phyloP scores from a whole-genome alignment of 2,888 invertebrate species.

The Odontomyia ornata region DNA sequence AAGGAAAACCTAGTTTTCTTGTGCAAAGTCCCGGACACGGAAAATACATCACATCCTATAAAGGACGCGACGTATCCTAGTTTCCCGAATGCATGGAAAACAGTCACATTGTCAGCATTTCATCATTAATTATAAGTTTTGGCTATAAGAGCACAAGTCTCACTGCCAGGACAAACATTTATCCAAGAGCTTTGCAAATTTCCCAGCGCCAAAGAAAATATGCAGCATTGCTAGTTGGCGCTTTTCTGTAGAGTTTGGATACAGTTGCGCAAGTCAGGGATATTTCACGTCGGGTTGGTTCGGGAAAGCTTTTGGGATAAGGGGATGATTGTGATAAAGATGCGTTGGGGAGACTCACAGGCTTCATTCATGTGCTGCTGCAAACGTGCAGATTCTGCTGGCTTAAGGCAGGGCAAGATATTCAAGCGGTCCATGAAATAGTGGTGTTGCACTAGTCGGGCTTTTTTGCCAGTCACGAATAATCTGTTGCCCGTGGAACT shows the following conservation, averaged over 20 bases:
- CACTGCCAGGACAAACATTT: not conserved
- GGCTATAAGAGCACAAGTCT: not conserved
- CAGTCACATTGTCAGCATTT: constrained; percentile 39
- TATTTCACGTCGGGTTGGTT: constrained; percentile 11
- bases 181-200: not conserved
- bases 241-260: not conserved
- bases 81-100: not conserved
- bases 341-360: not conserved
- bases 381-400: constrained; percentile 5
- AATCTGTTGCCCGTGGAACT: constrained; percentile 39
- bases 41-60: constrained; percentile 29
- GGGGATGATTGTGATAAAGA: constrained; percentile 1
- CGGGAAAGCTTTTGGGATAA: constrained; percentile 20
- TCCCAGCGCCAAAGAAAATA: not conserved
- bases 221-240: not conserved
- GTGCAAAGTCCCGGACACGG: constrained; percentile 21
- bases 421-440: constrained; percentile 10
- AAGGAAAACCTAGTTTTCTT: constrained; percentile 5
- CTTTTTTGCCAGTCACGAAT: constrained; percentile 39
- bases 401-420: not conserved
- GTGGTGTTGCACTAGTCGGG: constrained; percentile 18
- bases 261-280: constrained; percentile 24
- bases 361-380: not conserved
- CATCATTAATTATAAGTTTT: constrained; percentile 32
- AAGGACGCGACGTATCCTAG: not conserved